Evolutionary conservation across 2,113 vertebrate species (phyloP).

Genomic region (Ageneiosus marmoratus): DNA sequence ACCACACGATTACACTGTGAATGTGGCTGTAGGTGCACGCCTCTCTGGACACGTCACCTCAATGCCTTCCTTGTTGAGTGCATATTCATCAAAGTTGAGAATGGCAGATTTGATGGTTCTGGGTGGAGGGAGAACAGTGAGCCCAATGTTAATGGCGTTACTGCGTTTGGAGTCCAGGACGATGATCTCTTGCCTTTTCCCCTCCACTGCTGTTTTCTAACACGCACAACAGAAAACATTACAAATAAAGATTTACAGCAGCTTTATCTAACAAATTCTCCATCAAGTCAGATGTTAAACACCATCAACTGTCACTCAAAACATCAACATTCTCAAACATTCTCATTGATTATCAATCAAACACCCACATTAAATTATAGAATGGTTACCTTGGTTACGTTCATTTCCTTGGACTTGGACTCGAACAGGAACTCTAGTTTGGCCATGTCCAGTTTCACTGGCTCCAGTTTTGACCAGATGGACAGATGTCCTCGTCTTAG

Average conservation of each 20-base stretch:
- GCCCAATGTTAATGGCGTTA: slow-evolving; percentile 95
- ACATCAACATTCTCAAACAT: neutral
- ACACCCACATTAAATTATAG: neutral
- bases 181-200: slow-evolving; percentile 93
- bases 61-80: slow-evolving; percentile 97
- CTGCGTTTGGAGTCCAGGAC: slow-evolving; percentile 96
- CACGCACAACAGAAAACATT: neutral
- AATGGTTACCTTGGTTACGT: slow-evolving; percentile 87
- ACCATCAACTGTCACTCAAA: neutral
- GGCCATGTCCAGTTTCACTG: slow-evolving; percentile 89
- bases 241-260: neutral
- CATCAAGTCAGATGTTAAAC: too few relatives aligned
- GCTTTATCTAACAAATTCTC: neutral
- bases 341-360: too few relatives aligned
- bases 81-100: slow-evolving; percentile 97
- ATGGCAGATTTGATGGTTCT: slow-evolving; percentile 97
- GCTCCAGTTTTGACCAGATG: slow-evolving; percentile 93
- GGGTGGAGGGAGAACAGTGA: slow-evolving; percentile 92
- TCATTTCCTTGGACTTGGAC: slow-evolving; percentile 93
- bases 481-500: slow-evolving; percentile 83
- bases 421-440: slow-evolving; percentile 97
- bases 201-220: slow-evolving; percentile 91
- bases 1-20: neutral
- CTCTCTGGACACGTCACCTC: slow-evolving; percentile 76
- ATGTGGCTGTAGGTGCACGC: neutral